Evolutionary conservation across 2,113 vertebrate species (phyloP).

Genomic region (Engraulis encrasicolus): DNA sequence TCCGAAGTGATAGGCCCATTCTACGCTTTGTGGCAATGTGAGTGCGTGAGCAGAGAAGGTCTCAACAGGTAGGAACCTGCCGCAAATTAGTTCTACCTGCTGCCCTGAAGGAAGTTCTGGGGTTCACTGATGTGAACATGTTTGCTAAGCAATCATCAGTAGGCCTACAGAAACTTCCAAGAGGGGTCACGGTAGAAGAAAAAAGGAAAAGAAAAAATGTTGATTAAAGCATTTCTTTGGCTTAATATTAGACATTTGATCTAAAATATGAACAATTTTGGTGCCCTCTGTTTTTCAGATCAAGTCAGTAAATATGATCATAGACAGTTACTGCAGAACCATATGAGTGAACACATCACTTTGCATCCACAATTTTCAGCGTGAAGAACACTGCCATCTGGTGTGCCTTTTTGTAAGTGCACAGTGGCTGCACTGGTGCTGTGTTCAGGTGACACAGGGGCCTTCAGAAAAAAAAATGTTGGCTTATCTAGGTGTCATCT

Average conservation of each 20-base stretch:
- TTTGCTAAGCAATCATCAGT: not conserved
- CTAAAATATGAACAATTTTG: too few species aligned
- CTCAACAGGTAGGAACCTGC: not conserved
- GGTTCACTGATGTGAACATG: not conserved
- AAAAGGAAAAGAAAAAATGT: too few species aligned
- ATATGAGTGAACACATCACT: too few species aligned
- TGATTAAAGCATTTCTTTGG: too few species aligned
- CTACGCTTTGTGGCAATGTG: not conserved
- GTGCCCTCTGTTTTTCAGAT: too few species aligned
- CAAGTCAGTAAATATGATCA: too few species aligned
- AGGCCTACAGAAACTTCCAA: not conserved
- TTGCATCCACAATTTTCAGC: not conserved
- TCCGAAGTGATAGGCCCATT: not conserved
- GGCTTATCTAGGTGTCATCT: too few species aligned
- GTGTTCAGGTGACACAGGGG: too few species aligned
- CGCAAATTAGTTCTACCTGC: not conserved
- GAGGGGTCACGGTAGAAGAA: too few species aligned
- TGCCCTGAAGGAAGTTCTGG: not conserved
- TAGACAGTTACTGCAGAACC: too few species aligned
- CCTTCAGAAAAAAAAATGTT: too few species aligned
- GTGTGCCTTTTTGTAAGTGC: not conserved
- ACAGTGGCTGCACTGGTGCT: not conserved
- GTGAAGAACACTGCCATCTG: not conserved
- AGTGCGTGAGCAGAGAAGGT: not conserved
- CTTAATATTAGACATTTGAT: too few species aligned